phyloP scores from a whole-genome alignment of 2,888 invertebrate genomes.

The Eudemis profundana region DNA sequence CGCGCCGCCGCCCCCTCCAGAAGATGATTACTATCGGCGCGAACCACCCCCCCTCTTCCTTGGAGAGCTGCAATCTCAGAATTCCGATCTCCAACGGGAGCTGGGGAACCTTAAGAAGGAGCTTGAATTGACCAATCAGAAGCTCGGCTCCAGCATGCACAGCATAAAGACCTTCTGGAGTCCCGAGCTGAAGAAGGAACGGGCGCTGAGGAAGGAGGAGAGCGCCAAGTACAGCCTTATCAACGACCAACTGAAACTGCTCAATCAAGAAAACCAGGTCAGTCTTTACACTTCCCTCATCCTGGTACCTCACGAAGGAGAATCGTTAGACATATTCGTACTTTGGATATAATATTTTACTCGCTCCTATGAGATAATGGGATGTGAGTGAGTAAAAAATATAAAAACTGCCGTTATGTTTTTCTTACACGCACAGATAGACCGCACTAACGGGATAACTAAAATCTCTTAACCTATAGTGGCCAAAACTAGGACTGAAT shows the following conservation, averaged over 20 bases:
- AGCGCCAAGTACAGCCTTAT: constrained; percentile 98
- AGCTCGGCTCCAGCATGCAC: constrained; percentile 99
- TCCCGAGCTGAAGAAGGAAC: constrained; percentile 99
- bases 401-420: too few species aligned
- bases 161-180: constrained; percentile 99
- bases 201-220: constrained; percentile 98
- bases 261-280: constrained; percentile 99
- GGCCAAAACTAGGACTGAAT: too few species aligned
- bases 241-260: constrained; percentile 97
- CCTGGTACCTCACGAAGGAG: constrained; percentile 5
- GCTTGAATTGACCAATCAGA: constrained; percentile 97
- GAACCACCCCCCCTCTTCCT: constrained; percentile 88
- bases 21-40: constrained; percentile 85
- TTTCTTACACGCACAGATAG: too few species aligned
- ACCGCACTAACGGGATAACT: too few species aligned
- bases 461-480: too few species aligned
- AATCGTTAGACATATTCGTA: too few species aligned
- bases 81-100: constrained; percentile 97
- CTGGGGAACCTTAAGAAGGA: constrained; percentile 95
- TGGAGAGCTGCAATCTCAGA: constrained; percentile 96
- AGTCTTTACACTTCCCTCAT: constrained; percentile 53
- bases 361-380: too few species aligned
- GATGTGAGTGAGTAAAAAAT: too few species aligned
- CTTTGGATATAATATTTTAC: too few species aligned
- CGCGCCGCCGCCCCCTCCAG: constrained; percentile 93